phyloP scores from a whole-genome alignment of 2,113 vertebrate genomes.

The Pterophyllum scalare region DNA sequence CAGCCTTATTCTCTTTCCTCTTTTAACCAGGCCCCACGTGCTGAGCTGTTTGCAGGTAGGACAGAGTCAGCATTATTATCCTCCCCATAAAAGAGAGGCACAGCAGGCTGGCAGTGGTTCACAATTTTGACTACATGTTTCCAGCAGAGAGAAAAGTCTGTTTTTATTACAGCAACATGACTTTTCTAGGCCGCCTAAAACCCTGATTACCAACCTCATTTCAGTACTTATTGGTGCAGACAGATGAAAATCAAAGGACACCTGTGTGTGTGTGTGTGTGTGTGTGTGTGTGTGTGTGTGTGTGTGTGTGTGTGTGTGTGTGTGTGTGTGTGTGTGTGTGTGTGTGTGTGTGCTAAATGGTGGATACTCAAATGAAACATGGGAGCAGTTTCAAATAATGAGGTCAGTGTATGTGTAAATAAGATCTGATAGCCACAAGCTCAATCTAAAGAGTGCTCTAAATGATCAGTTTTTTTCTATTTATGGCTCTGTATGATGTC shows the following conservation, averaged over 20 bases:
- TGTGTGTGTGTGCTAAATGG: too few species aligned
- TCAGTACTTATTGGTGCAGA: conserved; percentile 34
- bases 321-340: too few species aligned
- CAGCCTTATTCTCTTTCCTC: conserved; percentile 27
- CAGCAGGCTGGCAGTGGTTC: conserved; percentile 57
- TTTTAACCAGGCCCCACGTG: conserved; percentile 25
- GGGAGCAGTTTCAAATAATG: too few species aligned
- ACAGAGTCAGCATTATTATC: conserved; percentile 73
- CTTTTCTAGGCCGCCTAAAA: conserved; percentile 36
- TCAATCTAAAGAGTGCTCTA: too few species aligned
- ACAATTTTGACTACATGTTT: conserved; percentile 70
- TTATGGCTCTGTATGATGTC: not conserved
- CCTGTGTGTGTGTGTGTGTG: too few species aligned
- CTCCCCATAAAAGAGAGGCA: conserved; percentile 64
- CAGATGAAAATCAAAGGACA: not conserved
- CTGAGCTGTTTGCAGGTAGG: conserved; percentile 58
- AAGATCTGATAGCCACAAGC: too few species aligned
- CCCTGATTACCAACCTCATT: conserved; percentile 41
- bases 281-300: too few species aligned
- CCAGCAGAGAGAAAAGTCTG: conserved; percentile 61
- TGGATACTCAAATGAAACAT: too few species aligned
- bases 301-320: too few species aligned
- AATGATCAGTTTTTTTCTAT: not conserved
- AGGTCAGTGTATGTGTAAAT: too few species aligned
- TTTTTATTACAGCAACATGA: conserved; percentile 52